Evolutionary conservation across 2,888 invertebrate species (phyloP), one percentile per base, ranked within the genome.

Genomic region (Serrognathus titanus): DNA sequence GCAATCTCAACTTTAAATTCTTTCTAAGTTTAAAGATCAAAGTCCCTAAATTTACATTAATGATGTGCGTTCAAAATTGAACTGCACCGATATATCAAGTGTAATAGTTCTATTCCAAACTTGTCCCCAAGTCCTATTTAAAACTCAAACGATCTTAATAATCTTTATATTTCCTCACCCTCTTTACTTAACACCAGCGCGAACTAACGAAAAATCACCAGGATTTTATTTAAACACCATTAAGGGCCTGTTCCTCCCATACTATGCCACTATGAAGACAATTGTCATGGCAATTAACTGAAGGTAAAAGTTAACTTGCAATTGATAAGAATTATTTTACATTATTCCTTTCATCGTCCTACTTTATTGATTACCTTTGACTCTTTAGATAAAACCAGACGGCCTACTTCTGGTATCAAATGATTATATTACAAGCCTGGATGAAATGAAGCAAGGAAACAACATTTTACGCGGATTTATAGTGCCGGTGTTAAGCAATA

Each of bases 11-110:
- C 62, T 68, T 67, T 61, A 64, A 63, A 65, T 64, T 66, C 67
- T 64, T 66, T 67, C 52, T 54, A 66, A 66, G 63, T 68, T 68
- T 64, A 63, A 60, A 67, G 66, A 68, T 68, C 67, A 66, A 63
- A 59, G 57, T 65, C 63, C 66, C 62, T 66, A 67, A 68, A 68
- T 68, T 68, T 67, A 66, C 68, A 68, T 67, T 67, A 66, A 68
- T 66, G 68, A 68, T 66, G 64, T 66, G 66, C 68, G 64, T 65
- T 63, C 64, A 63, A 68, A 67, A 68, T 68, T 67, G 68, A 68
- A 68, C 66, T 53, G 62, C 57, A 48, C 56, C 63, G 64, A 65
- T 68, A 68, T 65, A 64, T 68, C 66, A 67, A 62, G 48, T 57
- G 57, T 64, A 65, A 67, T 67, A 67, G 66, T 67, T 68, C 62